Base-by-base conservation (phyloP, 1,140 invertebrate species). In the Drosophila pectinifera region DNA sequence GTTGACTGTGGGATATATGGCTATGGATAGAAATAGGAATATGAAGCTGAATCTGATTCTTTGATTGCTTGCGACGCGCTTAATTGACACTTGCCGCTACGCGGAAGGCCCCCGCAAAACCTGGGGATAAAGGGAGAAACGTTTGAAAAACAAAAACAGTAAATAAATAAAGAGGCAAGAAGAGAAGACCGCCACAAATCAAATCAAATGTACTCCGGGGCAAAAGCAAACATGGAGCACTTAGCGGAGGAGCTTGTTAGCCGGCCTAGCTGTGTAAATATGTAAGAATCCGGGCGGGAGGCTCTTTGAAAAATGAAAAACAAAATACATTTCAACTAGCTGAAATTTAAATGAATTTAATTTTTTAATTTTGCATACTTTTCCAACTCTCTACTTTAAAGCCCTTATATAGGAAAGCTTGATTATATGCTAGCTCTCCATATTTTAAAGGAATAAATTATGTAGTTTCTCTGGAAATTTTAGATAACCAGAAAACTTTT, bases 41-140 rank as follows among this genome's bases (percentile, higher is more conserved):
- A 42, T 42, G 18, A 10, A 31, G 48, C 26, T 39, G 59, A 42
- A 38, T 76, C 64, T 43, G 51, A 58, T 36, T 69, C 78, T 81
- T 82, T 82, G 78, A 80, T 85, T 84, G 67, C 81, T 84, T 45
- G 73, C 67, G 62, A 51, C 48, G 63, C 77, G 63, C 62, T 77
- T 69, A 85, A 84, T 84, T 84, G 80, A 80, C 80, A 85, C 81
- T 84, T 84, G 81, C 65, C 67, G 58, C 36, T 41, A 20, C 24
- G 16, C 4, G 11, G 8, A 26, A 39, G 41, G 78, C 78, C 78
- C 78, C 78, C 73, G 59, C 78, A 81, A 81, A 58, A 22, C 24
- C 16, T 51, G 41, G 14, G 10, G 36, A 22, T 22, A 34, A 58
- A 22, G 55, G 58, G 38, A 24, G 2, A 46, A 43, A 28, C 20